Conservation (phyloP, 2,888 invertebrate species). For the Danaus chrysippus region DNA sequence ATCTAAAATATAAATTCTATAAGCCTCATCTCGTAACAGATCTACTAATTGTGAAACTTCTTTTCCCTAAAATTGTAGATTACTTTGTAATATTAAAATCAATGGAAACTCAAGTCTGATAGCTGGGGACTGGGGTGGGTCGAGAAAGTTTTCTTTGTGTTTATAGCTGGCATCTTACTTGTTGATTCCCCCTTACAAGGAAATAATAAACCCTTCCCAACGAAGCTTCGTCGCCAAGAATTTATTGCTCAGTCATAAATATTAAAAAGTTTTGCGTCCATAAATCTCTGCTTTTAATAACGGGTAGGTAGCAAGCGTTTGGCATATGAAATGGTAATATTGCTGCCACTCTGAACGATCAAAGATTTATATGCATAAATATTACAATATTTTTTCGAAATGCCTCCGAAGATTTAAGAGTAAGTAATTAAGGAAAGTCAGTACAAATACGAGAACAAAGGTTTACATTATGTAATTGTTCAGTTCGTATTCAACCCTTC, state of each 20-base stretch:
- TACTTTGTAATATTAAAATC: conserved; percentile 22
- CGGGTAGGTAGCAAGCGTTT: conserved; percentile 40
- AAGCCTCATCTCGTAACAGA: neutral
- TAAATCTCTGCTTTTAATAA: conserved; percentile 76
- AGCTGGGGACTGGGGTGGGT: conserved; percentile 12
- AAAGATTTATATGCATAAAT: conserved; percentile 26
- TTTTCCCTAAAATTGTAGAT: conserved; percentile 9
- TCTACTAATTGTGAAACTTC: neutral
- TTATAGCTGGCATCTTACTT: conserved; percentile 44
- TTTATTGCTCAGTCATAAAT: conserved; percentile 75
- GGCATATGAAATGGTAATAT: conserved; percentile 54
- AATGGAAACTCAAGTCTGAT: conserved; percentile 24
- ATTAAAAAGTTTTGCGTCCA: conserved; percentile 71
- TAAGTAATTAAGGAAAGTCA: conserved; percentile 8
- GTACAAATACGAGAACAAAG: conserved; percentile 13
- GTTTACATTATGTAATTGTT: conserved; percentile 27
- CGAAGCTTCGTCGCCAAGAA: conserved; percentile 62
- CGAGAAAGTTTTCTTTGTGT: conserved; percentile 25
- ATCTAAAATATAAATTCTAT: too few species aligned
- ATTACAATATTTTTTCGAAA: neutral
- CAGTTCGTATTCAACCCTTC: conserved; percentile 29
- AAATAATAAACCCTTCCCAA: conserved; percentile 72
- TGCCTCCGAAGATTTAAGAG: conserved; percentile 5
- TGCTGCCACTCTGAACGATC: conserved; percentile 29
- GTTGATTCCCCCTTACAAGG: conserved; percentile 63